Conservation (phyloP, 2,888 invertebrate species). For the Chrysina gloriosa region DNA sequence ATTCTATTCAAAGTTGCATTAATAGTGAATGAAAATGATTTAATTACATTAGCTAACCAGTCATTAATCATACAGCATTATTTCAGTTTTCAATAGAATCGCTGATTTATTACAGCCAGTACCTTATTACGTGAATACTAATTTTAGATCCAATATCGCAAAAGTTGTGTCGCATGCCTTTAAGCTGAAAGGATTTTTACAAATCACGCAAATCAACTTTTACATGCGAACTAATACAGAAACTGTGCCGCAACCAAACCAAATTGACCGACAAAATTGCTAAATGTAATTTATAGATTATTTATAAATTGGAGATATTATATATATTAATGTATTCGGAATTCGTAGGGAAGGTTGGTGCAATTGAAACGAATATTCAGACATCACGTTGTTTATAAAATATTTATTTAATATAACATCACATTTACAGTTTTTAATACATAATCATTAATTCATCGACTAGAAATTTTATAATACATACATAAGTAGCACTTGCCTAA, state of each 20-base stretch:
- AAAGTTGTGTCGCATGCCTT: not conserved
- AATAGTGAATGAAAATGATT: no score
- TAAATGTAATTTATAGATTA: no score
- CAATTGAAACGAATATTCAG: not conserved
- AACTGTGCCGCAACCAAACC: no score
- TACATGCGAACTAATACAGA: not conserved
- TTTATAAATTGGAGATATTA: no score
- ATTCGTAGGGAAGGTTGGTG: not conserved
- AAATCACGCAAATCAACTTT: not conserved
- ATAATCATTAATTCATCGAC: not conserved
- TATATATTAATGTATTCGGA: no score
- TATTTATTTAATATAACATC: conserved; percentile 17
- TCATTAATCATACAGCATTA: not conserved
- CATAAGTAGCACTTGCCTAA: not conserved
- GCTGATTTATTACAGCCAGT: conserved; percentile 13
- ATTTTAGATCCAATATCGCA: conserved; percentile 11
- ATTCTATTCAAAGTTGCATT: no score
- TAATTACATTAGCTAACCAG: not conserved
- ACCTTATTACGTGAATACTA: conserved; percentile 11
- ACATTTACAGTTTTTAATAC: conserved; percentile 7
- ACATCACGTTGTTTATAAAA: not conserved
- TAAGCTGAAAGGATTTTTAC: not conserved
- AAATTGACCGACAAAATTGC: no score
- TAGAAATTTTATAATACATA: no score
- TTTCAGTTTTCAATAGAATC: not conserved